These are phyloP conservation scores for Platyscapa corneri DNA, from an alignment of 1,140 invertebrate genomes.

Conservation along the genomic window DNA sequence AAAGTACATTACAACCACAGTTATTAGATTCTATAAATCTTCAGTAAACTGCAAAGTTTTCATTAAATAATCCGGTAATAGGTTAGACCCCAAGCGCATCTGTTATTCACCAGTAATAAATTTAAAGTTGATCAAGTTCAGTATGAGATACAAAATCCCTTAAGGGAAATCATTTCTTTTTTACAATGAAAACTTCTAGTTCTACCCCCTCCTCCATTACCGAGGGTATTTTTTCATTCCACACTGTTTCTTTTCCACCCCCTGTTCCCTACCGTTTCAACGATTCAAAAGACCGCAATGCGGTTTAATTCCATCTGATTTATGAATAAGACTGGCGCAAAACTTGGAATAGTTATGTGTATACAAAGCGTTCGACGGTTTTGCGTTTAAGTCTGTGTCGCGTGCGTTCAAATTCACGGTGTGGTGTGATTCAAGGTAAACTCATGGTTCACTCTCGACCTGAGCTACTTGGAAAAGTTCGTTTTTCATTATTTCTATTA, in stretches of 20 bases:
- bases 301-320: conserved; percentile 52
- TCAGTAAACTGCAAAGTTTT: neutral
- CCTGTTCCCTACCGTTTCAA: too few species aligned
- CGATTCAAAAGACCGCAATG: conserved; percentile 32
- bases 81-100: neutral
- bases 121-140: conserved; percentile 36
- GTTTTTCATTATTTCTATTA: conserved; percentile 49
- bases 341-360: conserved; percentile 13
- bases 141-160: too few species aligned
- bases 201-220: neutral
- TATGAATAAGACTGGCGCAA: conserved; percentile 45
- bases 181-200: neutral
- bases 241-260: neutral
- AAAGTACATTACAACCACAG: neutral
- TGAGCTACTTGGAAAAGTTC: conserved; percentile 18
- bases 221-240: neutral
- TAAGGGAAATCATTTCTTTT: conserved; percentile 37
- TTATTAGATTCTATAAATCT: neutral
- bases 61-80: conserved; percentile 16
- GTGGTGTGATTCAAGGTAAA: neutral
- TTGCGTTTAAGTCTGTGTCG: neutral
- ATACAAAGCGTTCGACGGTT: neutral
- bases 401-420: neutral
- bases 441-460: neutral
- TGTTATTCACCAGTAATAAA: conserved; percentile 14